Evolutionary conservation across 1,140 invertebrate species (phyloP).

Genomic region (Polypedilum vanderplanki): DNA sequence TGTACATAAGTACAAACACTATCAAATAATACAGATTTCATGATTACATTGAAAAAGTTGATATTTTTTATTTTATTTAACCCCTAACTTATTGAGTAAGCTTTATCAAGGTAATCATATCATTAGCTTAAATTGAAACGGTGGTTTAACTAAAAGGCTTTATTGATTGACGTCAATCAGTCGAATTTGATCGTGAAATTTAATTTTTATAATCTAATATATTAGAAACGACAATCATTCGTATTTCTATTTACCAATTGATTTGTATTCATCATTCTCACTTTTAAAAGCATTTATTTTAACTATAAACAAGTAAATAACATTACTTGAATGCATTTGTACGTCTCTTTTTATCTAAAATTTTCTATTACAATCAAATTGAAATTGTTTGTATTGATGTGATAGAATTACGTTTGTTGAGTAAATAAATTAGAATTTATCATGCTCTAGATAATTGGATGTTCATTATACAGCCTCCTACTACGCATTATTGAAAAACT

Average conservation of each 20-base stretch:
- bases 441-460: conserved; percentile 1
- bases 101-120: neutral
- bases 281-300: neutral
- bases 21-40: too few species aligned
- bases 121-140: neutral
- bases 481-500: too few species aligned
- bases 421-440: conserved; percentile 5
- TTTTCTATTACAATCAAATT: neutral
- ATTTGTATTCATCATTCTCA: conserved; percentile 9
- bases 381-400: neutral
- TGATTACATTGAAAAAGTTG: too few species aligned
- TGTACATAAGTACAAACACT: too few species aligned
- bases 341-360: neutral
- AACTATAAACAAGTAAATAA: neutral
- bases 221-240: neutral
- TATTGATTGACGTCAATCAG: conserved; percentile 4
- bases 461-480: too few species aligned
- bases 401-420: neutral
- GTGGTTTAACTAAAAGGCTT: neutral
- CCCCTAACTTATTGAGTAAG: too few species aligned
- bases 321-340: neutral
- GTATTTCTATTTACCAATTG: neutral
- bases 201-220: conserved; percentile 3
- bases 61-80: too few species aligned
- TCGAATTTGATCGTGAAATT: neutral